Evolutionary conservation across 2,797 vertebrate genomes (phyloP).

Genomic region (Gila robusta): DNA sequence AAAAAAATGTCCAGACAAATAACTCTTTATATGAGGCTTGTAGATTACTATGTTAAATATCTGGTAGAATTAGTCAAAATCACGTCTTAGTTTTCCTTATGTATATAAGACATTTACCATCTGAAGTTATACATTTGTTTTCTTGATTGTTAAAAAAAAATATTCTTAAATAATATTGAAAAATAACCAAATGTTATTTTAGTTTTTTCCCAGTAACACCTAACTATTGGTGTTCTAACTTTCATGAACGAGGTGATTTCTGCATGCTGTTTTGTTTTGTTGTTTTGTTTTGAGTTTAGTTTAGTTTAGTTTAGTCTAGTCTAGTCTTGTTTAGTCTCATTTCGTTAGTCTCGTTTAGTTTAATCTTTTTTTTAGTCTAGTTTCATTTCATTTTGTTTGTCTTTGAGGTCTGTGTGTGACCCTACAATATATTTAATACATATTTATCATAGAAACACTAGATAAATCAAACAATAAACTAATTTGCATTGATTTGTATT

Average conservation of each 20-base stretch:
- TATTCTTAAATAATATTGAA: not conserved
- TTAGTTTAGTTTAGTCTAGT: not conserved
- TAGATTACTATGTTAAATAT: not conserved
- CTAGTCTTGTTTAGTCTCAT: not conserved
- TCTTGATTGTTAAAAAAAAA: not conserved
- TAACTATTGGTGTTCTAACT: not conserved
- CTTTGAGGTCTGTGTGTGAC: not conserved
- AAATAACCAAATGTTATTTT: not conserved
- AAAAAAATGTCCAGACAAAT: not conserved
- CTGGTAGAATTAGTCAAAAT: not conserved
- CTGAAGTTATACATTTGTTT: not conserved
- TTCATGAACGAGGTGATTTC: not conserved
- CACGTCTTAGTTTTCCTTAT: not conserved
- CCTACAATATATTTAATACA: not conserved
- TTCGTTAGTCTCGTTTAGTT: not conserved
- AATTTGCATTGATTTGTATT: not conserved
- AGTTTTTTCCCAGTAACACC: too few relatives aligned
- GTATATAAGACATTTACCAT: not conserved
- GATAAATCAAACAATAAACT: not conserved
- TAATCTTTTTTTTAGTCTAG: not conserved
- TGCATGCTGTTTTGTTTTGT: not conserved
- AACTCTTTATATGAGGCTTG: not conserved
- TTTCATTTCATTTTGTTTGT: not conserved
- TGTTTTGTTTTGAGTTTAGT: not conserved
- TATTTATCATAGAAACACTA: not conserved